Base-by-base conservation (phyloP, 2,888 invertebrate genomes). In the Clivina fossor region DNA sequence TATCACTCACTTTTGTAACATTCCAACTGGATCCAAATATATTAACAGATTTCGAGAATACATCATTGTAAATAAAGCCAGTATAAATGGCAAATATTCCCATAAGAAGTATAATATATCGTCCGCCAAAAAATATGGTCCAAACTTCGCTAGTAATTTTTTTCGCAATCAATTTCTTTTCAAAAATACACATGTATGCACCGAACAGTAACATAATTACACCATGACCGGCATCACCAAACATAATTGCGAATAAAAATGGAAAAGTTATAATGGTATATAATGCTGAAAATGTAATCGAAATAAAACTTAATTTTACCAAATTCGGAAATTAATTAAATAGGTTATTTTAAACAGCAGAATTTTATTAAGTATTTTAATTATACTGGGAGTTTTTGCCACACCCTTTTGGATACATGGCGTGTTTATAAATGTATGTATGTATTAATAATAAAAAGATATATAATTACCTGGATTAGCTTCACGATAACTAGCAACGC, bases 211-310 rank as follows among this genome's bases (percentile, higher is more conserved):
- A 77, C 84, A 97, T 83, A 61, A 97, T 84, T 9, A 86, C 33
- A 1, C 93, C 96, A 74, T 96, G 96, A 8, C 96, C 96, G 68
- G 86, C 77, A 72, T 96, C 96, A 13, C 96, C 96, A 74, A 96
- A 96, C 96, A 96, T 96, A 65, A 96, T 85, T 37, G 90, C 93
- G 76, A 96, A 96, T 33, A 96, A 75, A 78, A 96, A 96, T 5
- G 96, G 96, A 77, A 96, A 96, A 0, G 93, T 91, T 61, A 96
- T 88, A 67, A 90, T 84, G 13, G 73, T 72, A 61, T 74, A 74
- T 19, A 74, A 61, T n/a, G 72, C 73, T 72, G 58, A 53, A 70
- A 66, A 60, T 55, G 48, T 61, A 43, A n/a, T n/a, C n/a, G n/a
- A n/a, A n/a, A n/a, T n/a, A n/a, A n/a, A n/a, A n/a, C n/a, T n/a